Percentiles rank a stretch among this genome's conserved stretches.
phyloP scores from a whole-genome alignment of 35 echinoderm and acorn worm genomes.

The Anneissia japonica region DNA sequence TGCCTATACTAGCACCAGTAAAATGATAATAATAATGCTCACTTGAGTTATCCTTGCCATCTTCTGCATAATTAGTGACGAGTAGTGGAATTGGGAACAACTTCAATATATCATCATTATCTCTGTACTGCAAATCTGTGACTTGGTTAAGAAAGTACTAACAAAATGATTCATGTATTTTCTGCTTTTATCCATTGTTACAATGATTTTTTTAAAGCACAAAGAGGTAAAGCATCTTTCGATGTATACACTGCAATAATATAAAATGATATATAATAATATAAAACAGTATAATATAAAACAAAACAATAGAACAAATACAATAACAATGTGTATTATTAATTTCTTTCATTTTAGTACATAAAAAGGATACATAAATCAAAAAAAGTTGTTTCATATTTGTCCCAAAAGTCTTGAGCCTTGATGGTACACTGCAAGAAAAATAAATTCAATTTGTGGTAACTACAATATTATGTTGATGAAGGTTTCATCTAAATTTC shows the following conservation, averaged over 20 bases:
- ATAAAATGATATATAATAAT: too few relatives aligned
- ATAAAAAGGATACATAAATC: conserved; percentile 99
- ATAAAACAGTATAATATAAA: too few relatives aligned
- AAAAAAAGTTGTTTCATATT: conserved; percentile 60
- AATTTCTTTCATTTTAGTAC: too few relatives aligned
- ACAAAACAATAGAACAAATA: neutral
- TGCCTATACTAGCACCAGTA: too few relatives aligned
- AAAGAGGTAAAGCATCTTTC: too few relatives aligned
- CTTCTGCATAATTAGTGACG: neutral
- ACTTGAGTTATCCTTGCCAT: neutral
- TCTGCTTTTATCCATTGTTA: too few relatives aligned
- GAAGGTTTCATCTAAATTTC: neutral
- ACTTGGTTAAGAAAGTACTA: neutral
- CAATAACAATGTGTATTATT: neutral
- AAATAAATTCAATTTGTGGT: too few relatives aligned
- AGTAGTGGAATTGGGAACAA: conserved; percentile 57
- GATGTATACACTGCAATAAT: too few relatives aligned
- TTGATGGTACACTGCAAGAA: conserved; percentile 57
- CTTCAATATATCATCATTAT: neutral
- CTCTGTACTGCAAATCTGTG: conserved; percentile 50
- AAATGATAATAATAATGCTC: too few relatives aligned
- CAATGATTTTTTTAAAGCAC: too few relatives aligned
- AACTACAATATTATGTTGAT: too few relatives aligned
- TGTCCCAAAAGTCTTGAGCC: conserved; percentile 73
- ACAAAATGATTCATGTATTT: neutral